Base-by-base conservation (phyloP, 2,797 vertebrate genomes). In the Enteromius afrohamiltoni region DNA sequence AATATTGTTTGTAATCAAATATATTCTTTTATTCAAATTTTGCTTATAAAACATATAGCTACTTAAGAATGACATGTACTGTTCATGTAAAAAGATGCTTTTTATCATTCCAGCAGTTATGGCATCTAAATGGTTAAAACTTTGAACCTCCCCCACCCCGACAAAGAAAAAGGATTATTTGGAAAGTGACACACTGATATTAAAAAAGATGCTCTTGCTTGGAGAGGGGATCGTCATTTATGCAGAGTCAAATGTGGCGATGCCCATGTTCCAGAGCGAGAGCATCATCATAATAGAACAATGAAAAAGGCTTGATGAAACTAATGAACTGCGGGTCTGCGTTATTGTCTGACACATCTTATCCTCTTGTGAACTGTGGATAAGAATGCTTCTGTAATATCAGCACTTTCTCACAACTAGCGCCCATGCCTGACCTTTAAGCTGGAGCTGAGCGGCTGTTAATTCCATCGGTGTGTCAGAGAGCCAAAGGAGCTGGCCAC, bases 361-460 rank as follows among this genome's bases (percentile, higher is more conserved):
- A 67, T 83, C 37, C 55, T 58, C 77, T 51, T 80, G n/a, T 76
- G 70, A 83, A 77, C 69, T 84, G 55, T 37, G 34, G 42, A 53
- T 82, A 85, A 79, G 75, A 77, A 79, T 73, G 79, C 77, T 77
- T 83, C 80, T 81, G 60, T 78, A 69, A 70, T 76, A 80, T 82
- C 73, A 83, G 70, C 40, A 76, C 67, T 83, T 86, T 88, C 84
- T 83, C 79, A 51, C 49, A 49, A 64, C 23, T 17, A 79, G 74
- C 34, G 21, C 51, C 68, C 67, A 49, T 37, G 10, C 60, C 76
- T 86, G 82, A 83, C 87, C 87, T 86, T 88, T 88, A 85, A 84
- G 84, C 74, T 71, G 53, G 74, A 80, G 69, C 71, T 51, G 80
- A 87, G 80, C 19, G 31, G 69, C 79, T 67, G 77, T 80, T 84